phyloP scores from a whole-genome alignment of 2,797 vertebrate species.

The Masticophis lateralis region DNA sequence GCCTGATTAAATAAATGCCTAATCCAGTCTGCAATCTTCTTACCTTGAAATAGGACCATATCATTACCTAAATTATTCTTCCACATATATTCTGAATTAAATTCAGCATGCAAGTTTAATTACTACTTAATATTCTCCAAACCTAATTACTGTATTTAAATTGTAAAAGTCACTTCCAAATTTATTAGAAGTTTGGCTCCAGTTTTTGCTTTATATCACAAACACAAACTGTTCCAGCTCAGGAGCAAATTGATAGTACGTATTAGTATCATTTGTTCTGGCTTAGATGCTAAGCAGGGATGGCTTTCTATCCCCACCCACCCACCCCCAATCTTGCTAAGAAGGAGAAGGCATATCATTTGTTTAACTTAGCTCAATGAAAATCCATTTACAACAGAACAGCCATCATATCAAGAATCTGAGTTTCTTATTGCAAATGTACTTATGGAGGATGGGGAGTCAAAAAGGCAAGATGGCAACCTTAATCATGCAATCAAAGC shows the following conservation, averaged over 20 bases:
- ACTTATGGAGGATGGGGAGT: background rate
- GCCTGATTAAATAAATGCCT: background rate
- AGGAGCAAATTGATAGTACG: background rate
- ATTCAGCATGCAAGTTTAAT: background rate
- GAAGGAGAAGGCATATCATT: background rate
- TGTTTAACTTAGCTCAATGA: background rate
- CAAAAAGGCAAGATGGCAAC: background rate
- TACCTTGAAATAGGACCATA: background rate
- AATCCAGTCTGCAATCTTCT: background rate
- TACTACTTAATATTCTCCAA: background rate
- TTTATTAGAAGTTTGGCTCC: background rate
- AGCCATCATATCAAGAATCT: background rate
- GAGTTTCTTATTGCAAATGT: background rate
- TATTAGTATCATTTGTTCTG: background rate
- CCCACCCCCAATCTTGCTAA: background rate
- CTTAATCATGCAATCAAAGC: background rate
- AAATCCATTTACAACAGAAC: background rate
- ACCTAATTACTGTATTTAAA: background rate
- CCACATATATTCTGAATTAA: background rate
- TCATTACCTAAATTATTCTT: slow-evolving; percentile 1
- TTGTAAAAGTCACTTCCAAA: background rate
- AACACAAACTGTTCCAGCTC: background rate
- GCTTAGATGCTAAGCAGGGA: background rate
- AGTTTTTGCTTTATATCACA: background rate
- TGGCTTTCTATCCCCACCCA: background rate